Conservation (phyloP, 2,888 invertebrate species). For the Tigriopus californicus region DNA sequence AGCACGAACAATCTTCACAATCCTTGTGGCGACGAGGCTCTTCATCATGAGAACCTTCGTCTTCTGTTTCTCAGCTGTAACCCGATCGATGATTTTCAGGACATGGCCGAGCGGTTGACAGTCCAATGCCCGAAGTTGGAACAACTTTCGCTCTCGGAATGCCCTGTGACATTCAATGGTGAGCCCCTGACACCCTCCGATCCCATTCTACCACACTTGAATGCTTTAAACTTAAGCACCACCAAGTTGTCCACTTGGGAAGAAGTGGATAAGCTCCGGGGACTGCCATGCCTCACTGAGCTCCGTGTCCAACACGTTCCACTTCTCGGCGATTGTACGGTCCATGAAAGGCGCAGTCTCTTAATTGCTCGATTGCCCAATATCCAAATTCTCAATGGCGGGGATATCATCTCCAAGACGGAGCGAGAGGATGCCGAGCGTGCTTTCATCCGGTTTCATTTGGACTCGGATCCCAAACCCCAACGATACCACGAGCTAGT, state of each 20-base stretch:
- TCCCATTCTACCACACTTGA: not conserved
- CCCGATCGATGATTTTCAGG: not conserved
- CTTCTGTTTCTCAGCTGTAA: not conserved
- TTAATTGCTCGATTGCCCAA: constrained; percentile 12
- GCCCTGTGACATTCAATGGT: not conserved
- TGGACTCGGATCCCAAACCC: constrained; percentile 1
- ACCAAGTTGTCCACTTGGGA: not conserved
- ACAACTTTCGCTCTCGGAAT: not conserved
- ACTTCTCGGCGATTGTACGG: not conserved
- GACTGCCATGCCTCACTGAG: not conserved
- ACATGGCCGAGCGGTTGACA: not conserved
- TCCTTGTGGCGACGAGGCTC: not conserved
- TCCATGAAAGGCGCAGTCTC: not conserved
- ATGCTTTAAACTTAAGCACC: not conserved
- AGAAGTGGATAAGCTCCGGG: constrained; percentile 6
- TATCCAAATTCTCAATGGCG: constrained; percentile 12
- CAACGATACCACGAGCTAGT: constrained; percentile 9
- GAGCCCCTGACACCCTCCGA: too few species aligned
- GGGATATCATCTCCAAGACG: not conserved
- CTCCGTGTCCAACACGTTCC: not conserved
- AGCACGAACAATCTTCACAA: constrained; percentile 1
- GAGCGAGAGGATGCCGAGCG: constrained; percentile 12
- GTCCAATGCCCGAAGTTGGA: not conserved
- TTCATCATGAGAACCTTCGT: not conserved
- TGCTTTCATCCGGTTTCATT: constrained; percentile 6